These are phyloP conservation scores for Cinara cedri DNA, from an alignment of 2,888 invertebrate species.

Conservation along the genomic window DNA sequence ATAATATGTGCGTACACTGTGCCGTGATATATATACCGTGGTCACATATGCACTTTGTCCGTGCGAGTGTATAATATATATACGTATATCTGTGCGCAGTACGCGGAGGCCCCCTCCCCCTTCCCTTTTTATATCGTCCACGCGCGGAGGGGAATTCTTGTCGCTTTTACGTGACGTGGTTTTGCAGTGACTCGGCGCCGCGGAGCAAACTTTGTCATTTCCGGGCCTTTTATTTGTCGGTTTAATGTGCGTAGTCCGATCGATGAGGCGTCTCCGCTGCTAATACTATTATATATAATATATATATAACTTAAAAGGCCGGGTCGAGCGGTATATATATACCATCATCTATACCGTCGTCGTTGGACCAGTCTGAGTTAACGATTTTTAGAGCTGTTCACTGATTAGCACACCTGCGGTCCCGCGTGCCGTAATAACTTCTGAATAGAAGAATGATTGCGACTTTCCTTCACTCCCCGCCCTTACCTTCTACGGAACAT, in stretches of 20 bases:
- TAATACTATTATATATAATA: neutral
- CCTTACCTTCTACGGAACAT: neutral
- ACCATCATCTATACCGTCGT: too few relatives aligned
- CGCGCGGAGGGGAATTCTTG: constrained; percentile 43
- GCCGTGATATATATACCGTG: neutral
- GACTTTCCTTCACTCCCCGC: neutral
- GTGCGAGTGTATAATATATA: neutral
- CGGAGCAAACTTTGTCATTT: constrained; percentile 37
- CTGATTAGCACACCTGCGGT: constrained; percentile 51
- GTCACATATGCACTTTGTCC: constrained; percentile 28
- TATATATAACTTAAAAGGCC: neutral
- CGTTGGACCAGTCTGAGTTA: constrained; percentile 37
- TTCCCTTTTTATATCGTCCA: too few relatives aligned
- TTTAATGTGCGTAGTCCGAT: constrained; percentile 40
- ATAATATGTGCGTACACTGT: neutral
- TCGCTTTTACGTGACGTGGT: constrained; percentile 55
- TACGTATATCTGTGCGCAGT: too few relatives aligned
- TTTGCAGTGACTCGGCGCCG: constrained; percentile 22
- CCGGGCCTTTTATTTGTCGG: constrained; percentile 48
- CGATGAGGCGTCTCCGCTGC: constrained; percentile 17
- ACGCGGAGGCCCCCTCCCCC: too few relatives aligned
- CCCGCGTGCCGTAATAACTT: constrained; percentile 31
- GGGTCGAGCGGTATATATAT: neutral
- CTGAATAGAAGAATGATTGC: constrained; percentile 51
- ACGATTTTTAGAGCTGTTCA: constrained; percentile 48